Conservation (phyloP, 2,113 vertebrate species). For the Balaeniceps rex region DNA sequence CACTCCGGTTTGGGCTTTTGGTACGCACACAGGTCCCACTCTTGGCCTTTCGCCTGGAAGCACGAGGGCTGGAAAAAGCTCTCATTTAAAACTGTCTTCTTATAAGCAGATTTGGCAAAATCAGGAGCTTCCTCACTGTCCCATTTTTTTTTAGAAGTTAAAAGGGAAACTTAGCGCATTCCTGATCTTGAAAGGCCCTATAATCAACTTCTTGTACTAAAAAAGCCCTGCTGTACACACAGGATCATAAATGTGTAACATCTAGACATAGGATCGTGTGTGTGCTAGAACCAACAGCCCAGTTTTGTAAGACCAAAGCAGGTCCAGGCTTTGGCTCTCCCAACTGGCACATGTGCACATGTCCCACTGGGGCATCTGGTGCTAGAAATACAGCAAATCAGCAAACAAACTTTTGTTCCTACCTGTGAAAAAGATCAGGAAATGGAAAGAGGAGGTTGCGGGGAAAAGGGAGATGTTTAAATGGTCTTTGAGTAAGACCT, state of each 20-base stretch:
- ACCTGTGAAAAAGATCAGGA: background rate
- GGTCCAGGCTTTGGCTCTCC: background rate
- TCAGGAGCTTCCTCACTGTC: background rate
- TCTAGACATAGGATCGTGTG: background rate
- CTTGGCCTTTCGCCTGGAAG: background rate
- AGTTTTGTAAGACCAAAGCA: background rate
- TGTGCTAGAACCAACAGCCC: background rate
- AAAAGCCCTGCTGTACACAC: background rate
- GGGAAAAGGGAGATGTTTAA: background rate
- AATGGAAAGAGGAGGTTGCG: background rate
- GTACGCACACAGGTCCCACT: rapidly evolving
- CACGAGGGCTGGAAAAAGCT: background rate
- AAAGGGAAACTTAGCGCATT: background rate
- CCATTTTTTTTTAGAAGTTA: background rate
- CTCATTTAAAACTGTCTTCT: background rate
- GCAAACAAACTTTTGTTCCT: background rate
- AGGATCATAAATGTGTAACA: background rate
- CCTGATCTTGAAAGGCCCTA: background rate
- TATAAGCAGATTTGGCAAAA: background rate
- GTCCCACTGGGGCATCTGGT: background rate
- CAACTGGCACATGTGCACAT: rapidly evolving
- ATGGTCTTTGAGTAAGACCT: background rate
- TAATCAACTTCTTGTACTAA: background rate
- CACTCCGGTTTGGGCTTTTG: background rate
- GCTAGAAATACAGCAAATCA: background rate